phyloP scores from a whole-genome alignment of 2,888 invertebrate species.

The Troglohyphantes excavatus region DNA sequence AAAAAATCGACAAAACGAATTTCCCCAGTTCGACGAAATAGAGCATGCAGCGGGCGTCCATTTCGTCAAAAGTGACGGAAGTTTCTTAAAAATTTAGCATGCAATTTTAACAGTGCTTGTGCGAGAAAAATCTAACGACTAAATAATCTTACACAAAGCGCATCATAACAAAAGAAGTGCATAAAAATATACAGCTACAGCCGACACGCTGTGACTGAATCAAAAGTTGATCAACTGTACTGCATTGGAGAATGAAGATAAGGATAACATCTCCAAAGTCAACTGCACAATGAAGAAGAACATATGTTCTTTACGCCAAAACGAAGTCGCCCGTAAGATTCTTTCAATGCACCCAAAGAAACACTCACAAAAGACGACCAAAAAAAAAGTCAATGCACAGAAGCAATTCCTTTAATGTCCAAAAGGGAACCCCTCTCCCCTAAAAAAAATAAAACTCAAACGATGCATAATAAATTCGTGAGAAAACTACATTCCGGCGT shows the following conservation, averaged over 20 bases:
- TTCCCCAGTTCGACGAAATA: too few relatives aligned
- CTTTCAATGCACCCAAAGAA: conserved; percentile 27
- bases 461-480: conserved; percentile 66
- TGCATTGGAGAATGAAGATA: background rate
- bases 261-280: conserved; percentile 10
- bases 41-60: too few relatives aligned
- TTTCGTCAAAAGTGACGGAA: too few relatives aligned
- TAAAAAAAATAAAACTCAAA: conserved; percentile 21
- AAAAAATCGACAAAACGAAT: too few relatives aligned
- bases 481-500: conserved; percentile 53
- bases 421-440: background rate
- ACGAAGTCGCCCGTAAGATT: conserved; percentile 8
- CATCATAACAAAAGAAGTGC: too few relatives aligned
- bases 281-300: conserved; percentile 14
- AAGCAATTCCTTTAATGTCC: conserved; percentile 14
- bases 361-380: conserved; percentile 23
- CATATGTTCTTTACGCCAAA: conserved; percentile 7
- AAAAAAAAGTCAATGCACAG: conserved; percentile 41
- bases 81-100: too few relatives aligned
- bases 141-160: too few relatives aligned
- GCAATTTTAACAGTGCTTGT: too few relatives aligned
- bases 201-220: too few relatives aligned
- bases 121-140: too few relatives aligned
- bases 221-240: too few relatives aligned
- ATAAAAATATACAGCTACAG: too few relatives aligned